Evolutionary conservation across 2,888 invertebrate species (phyloP), one percentile per base, ranked within the genome.

Genomic region (Philhelius pedissequus): DNA sequence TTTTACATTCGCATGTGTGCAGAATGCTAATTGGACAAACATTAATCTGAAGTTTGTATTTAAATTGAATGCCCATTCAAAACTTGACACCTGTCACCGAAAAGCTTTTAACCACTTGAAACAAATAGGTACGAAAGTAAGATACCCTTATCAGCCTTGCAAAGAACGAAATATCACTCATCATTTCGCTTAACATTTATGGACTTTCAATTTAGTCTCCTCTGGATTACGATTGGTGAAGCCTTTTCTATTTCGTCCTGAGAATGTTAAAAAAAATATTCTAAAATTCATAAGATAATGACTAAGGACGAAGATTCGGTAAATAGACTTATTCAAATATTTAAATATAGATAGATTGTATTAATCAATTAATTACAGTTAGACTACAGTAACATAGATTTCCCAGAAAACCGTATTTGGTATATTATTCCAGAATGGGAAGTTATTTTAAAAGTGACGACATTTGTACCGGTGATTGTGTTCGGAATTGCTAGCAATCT

Each of bases 401-500:
- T 91, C 25, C 90, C 90, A 0, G 94, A 94, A 3, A 94, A 94
- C 77, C 93, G 92, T 5, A 93, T 96, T 87, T 96, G 96, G 96
- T 90, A 92, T 62, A 91, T 94, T 7, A 93, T 93, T 73, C 92
- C 94, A 11, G 86, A 91, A 0, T 92, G 92, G 87, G 94, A 95
- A 89, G 93, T 96, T 0, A 92, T 93, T 0, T 87, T 94, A 58
- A 95, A 96, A 90, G 91, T 94, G 0, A 89, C 92, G 1, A 92
- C 93, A 0, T 94, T 95, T 90, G 83, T 94, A 1, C 92, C 94
- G 0, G 90, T 96, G 0, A 94, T 95, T 4, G 73, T 94, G 4
- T 90, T 93, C 64, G 96, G 96, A 2, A 92, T 96, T 32, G 92
- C 94, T 81, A 94, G 94, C 3, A 96, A 96, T 89, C 91, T 93